A percentile compares a stretch with the other conserved stretches of the same genome.
Evolutionary conservation across 2,888 invertebrate genomes (phyloP).

Genomic region (Drosophila mercatorum): DNA sequence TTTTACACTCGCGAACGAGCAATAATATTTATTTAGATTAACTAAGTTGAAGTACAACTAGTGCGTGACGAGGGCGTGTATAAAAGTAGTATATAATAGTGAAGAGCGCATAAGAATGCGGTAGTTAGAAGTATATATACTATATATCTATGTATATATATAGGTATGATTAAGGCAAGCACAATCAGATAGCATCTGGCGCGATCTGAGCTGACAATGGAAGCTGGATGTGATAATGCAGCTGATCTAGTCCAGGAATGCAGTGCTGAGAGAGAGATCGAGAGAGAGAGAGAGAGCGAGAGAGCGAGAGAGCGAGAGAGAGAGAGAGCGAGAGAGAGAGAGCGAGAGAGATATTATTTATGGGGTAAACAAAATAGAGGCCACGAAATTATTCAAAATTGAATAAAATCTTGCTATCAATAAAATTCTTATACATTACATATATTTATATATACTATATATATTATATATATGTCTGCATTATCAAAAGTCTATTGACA

Average conservation of each 20-base stretch:
- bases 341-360: slow-evolving; percentile 10
- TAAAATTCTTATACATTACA: not conserved
- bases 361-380: slow-evolving; percentile 7
- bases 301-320: not conserved
- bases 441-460: slow-evolving; percentile 4
- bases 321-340: slow-evolving; percentile 6
- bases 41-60: no score
- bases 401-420: not conserved
- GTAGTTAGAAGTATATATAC: not conserved
- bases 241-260: slow-evolving; percentile 24
- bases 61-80: not conserved
- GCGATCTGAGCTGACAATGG: not conserved
- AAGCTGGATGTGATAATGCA: no score
- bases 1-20: no score
- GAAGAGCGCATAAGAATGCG: not conserved
- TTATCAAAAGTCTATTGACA: slow-evolving; percentile 72
- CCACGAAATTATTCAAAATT: not conserved
- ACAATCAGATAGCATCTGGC: not conserved
- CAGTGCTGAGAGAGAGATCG: not conserved
- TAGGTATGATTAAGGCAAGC: no score
- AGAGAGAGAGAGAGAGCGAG: no score
- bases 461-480: slow-evolving; percentile 11
- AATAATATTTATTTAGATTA: no score
- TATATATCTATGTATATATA: not conserved
- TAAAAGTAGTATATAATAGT: not conserved